Evolutionary conservation across 2,113 vertebrate genomes (phyloP), one percentile per base, ranked within the genome.

Genomic region (Abramis brama): DNA sequence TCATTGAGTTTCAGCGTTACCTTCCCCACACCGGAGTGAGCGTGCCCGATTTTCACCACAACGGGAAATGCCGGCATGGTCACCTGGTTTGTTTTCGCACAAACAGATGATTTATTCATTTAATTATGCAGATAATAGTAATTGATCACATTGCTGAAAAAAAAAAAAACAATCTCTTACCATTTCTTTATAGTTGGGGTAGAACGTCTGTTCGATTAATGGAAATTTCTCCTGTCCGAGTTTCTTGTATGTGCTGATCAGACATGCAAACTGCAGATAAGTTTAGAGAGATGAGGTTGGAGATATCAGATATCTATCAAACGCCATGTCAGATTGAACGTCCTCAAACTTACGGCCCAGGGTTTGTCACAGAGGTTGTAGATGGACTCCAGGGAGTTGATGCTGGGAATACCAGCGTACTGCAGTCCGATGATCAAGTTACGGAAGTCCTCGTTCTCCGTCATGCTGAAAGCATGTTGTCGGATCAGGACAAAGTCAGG

Each of bases 1-100:
- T 10, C n/a, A 45, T 36, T 79, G 2, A 36, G 30, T 0, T 27
- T 27, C 47, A 47, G 1, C 8, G 19, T 55, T 95, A 99, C 98
- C 97, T 99, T 99, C 92, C 98, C 98, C 98, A 99, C 99, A 92
- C 98, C 98, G 9, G 97, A 97, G 91, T 99, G 98, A 90, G 98
- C 98, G 6, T 99, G 98, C 92, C 98, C 98, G 0, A 99, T 99
- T 95, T 99, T 99, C 94, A 99, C 98, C 81, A 99, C 98, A 2
- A 99, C 98, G 1, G 98, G 98, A 87, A 99, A 99, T 0, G 96
- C 96, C 52, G 98, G 97, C 94, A 97, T 96, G 78, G 97, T 96
- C 68, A 99, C 96, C 98, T 99, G 91, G 27, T 30, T n/a, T 6
- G 21, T 43, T 73, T 73, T 50, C 1, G 8, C 25, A 52, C 75